phyloP scores from a whole-genome alignment of 2,797 vertebrate genomes.

The Pangasius larnaudii region DNA sequence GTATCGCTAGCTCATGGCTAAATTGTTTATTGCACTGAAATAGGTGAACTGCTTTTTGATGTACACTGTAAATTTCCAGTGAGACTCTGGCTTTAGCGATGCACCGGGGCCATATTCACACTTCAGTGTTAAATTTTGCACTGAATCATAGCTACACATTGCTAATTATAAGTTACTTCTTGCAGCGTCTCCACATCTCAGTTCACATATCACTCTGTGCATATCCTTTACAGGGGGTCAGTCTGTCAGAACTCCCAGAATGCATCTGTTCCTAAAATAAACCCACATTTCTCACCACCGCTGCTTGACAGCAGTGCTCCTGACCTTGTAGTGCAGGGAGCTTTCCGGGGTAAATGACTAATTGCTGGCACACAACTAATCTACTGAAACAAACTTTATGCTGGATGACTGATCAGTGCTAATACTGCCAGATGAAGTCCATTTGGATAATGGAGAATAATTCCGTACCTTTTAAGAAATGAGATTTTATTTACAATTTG shows the following conservation, averaged over 20 bases:
- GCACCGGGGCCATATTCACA: not conserved
- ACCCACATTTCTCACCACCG: constrained; percentile 48
- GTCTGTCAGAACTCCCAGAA: constrained; percentile 28
- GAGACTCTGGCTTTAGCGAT: not conserved
- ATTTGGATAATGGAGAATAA: not conserved
- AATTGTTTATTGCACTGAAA: not conserved
- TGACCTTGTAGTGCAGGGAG: constrained; percentile 1
- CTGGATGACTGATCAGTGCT: not conserved
- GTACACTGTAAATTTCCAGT: not conserved
- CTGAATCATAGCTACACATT: constrained; percentile 10
- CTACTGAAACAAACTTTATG: not conserved
- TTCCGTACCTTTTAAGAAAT: not conserved
- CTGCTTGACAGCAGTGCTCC: not conserved
- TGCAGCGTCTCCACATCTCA: not conserved
- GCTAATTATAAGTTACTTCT: constrained; percentile 24
- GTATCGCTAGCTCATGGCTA: not conserved
- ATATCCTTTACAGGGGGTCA: constrained; percentile 35
- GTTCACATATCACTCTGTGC: constrained; percentile 27
- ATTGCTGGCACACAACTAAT: not conserved
- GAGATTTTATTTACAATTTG: not conserved
- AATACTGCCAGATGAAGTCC: not conserved
- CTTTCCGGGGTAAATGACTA: not conserved
- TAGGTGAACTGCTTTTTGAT: not conserved
- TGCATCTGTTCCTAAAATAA: constrained; percentile 59
- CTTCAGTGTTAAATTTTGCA: not conserved